Percentiles rank a stretch among this genome's conserved stretches.
Conservation (phyloP, 2,113 vertebrate genomes). For the Tenebrosternarchus preto region DNA sequence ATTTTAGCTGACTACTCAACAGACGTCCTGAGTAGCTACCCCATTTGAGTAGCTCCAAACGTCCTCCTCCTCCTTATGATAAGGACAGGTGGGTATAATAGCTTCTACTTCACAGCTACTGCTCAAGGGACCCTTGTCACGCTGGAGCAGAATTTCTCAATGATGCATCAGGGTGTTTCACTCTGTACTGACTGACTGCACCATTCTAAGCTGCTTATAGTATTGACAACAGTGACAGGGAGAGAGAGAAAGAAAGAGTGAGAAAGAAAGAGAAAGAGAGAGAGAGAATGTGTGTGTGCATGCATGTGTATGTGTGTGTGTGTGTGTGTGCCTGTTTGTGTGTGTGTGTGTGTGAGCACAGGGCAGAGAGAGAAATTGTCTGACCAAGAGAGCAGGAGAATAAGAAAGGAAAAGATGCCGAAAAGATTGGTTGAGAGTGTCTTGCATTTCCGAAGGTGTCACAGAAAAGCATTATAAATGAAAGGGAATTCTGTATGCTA, state of each 20-base stretch:
- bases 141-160: constrained; percentile 23
- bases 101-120: constrained; percentile 13
- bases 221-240: constrained; percentile 1
- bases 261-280: constrained; percentile 2
- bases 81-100: constrained; percentile 13
- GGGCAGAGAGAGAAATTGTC: not conserved
- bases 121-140: not conserved
- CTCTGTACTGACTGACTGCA: constrained; percentile 22
- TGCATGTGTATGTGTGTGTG: not conserved
- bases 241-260: constrained; percentile 8
- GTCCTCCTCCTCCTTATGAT: not conserved
- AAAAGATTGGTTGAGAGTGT: constrained; percentile 48
- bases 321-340: constrained; percentile 1
- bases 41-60: not conserved
- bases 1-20: not conserved
- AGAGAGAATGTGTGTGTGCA: constrained; percentile 2
- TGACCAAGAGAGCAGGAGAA: not conserved
- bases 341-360: not conserved
- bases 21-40: not conserved
- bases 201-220: constrained; percentile 11
- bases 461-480: constrained; percentile 45
- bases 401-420: constrained; percentile 11
- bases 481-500: constrained; percentile 59
- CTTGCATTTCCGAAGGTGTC: constrained; percentile 26
- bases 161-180: constrained; percentile 10